Base-by-base conservation (phyloP, 2,888 invertebrate genomes). In the Eretmocerus hayati region DNA sequence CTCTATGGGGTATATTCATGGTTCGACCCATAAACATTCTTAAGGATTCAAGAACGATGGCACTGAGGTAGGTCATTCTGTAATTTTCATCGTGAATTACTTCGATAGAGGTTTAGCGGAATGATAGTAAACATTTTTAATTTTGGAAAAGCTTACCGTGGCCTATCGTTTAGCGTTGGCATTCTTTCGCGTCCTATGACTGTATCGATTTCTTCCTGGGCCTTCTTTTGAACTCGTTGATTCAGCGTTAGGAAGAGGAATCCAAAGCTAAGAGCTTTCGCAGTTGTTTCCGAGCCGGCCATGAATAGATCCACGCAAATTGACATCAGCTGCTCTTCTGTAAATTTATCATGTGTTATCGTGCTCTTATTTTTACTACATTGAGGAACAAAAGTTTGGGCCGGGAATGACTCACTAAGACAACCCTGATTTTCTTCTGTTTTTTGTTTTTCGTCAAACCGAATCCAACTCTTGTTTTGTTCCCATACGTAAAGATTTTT, bases 211-310 rank as follows among this genome's bases (percentile, higher is more conserved):
- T 90, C 90, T 44, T 80, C 79, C 59, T 85, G 87, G 0, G 86
- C 87, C 61, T 81, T 85, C 56, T 69, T 77, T 62, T 90, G 89
- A 0, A 89, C 80, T 2, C 81, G 77, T 18, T 83, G 86, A 59
- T 84, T 78, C 16, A 84, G 72, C 5, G 87, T 77, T 58, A 90
- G 66, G 62, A 87, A 84, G 56, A 87, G 75, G 59, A 90, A 86
- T 50, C 83, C 80, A 62, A 89, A 89, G 22, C 84, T 82, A 61
- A 90, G 73, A 26, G 84, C 81, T 65, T 90, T 89, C 43, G 81
- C 84, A 0, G 90, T 89, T 0, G 90, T 90, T 72, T 90, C 90
- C 0, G 89, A 86, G 1, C 90, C 90, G 19, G 90, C 90, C 77
- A 90, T 81, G 60, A 90, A 90, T 77, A 90, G 80, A 60, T 90